Evolutionary conservation across 2,888 invertebrate species (phyloP), one percentile per base, ranked within the genome.

Genomic region (Oxyscelio sp.): DNA sequence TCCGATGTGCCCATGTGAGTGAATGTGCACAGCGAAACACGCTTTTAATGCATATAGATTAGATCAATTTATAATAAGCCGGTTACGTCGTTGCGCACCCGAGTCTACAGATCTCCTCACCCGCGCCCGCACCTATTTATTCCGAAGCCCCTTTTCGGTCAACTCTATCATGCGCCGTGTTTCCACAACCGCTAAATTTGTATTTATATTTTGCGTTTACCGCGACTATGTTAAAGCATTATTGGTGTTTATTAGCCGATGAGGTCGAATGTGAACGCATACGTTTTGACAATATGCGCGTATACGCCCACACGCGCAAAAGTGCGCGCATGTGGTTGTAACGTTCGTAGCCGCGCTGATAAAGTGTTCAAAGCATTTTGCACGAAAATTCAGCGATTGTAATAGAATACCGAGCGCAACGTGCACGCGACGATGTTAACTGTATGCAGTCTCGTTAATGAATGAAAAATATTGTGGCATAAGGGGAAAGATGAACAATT

Each of bases 31-130:
- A 90, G 90, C 90, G 90, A 88, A 89, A 90, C 92, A 89, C 87
- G 92, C 90, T 92, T 92, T 92, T 92, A 92, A 92, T 92, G 92
- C 93, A 92, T 93, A 93, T 91, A 92, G 93, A 93, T 93, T 93
- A 92, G 92, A 92, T 93, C 91, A 92, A 93, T 93, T 92, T 92
- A 91, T 92, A 93, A 92, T 93, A 92, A 93, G 91, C 92, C 90
- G 91, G 91, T 92, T 92, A 90, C 88, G 87, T 83, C 83, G 80
- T 74, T 63, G 80, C 61, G 59, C 78, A 63, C 84, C 27, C 58
- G 65, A 79, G 68, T 77, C 80, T 84, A 52, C 77, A 59, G 80
- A 79, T 82, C 74, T 54, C 68, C 52, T 66, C 85, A 31, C 73
- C 8, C 75, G 58, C 34, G 54, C 59, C 58, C 73, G 52, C 58